Conservation (phyloP, 2,113 vertebrate species). For the Brachionichthys hirsutus region DNA sequence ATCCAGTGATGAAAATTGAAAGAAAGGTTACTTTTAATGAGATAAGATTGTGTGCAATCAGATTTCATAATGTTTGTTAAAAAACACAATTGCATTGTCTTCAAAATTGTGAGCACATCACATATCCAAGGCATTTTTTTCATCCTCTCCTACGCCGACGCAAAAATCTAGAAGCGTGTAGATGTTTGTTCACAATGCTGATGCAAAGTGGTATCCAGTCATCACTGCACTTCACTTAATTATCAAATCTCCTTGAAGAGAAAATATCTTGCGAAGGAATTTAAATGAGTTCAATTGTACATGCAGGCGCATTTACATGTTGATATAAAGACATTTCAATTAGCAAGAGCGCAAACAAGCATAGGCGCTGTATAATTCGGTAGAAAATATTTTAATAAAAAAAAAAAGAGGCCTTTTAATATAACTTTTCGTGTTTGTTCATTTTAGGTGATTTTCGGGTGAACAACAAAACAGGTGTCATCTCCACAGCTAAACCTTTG, state of each 20-base stretch:
- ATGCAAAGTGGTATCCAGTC: neutral
- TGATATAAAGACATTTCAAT: too few relatives aligned
- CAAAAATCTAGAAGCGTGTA: neutral
- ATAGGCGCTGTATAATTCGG: too few relatives aligned
- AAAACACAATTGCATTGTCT: too few relatives aligned
- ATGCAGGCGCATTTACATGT: too few relatives aligned
- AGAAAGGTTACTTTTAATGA: neutral
- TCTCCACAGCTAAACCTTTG: constrained; percentile 80
- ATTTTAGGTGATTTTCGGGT: constrained; percentile 83
- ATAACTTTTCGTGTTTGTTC: constrained; percentile 11
- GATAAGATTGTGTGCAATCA: neutral
- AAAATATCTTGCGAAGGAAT: neutral
- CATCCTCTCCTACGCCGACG: too few relatives aligned
- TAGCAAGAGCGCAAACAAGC: neutral
- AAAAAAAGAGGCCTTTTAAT: neutral
- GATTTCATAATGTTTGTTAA: neutral
- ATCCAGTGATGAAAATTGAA: neutral
- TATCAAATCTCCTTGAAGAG: neutral
- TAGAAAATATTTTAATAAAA: too few relatives aligned
- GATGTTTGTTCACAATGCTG: neutral
- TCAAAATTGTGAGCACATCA: neutral
- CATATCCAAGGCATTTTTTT: too few relatives aligned
- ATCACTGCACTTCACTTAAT: neutral
- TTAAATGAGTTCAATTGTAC: too few relatives aligned
- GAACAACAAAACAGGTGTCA: constrained; percentile 85